phyloP scores from a whole-genome alignment of 2,113 vertebrate genomes.

The Polypterus senegalus region DNA sequence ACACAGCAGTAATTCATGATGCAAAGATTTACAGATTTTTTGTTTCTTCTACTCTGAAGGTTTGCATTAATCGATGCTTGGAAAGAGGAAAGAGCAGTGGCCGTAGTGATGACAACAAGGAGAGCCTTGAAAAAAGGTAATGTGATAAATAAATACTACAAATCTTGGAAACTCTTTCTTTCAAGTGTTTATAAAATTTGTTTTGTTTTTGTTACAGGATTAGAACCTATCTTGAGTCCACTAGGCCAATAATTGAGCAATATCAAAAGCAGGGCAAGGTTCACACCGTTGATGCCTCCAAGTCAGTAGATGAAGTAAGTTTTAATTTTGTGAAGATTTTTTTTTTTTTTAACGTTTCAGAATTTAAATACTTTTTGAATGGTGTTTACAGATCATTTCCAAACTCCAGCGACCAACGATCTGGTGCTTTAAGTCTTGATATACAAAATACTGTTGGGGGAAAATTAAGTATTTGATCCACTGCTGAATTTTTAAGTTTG shows the following conservation, averaged over 20 bases:
- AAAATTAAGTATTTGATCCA: neutral
- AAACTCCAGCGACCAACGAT: neutral
- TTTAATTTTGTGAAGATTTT: neutral
- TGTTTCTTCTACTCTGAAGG: slow-evolving; percentile 40
- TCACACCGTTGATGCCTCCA: slow-evolving; percentile 79
- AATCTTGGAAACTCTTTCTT: neutral
- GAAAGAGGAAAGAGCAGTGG: slow-evolving; percentile 91
- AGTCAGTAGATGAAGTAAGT: slow-evolving; percentile 72
- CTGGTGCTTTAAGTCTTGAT: neutral
- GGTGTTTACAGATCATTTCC: neutral
- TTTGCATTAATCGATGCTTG: slow-evolving; percentile 79
- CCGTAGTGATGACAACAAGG: slow-evolving; percentile 86
- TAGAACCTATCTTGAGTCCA: slow-evolving; percentile 85
- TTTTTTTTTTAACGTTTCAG: neutral
- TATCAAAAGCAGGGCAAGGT: slow-evolving; percentile 84
- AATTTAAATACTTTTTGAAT: neutral
- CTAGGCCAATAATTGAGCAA: slow-evolving; percentile 77
- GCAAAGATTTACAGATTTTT: neutral
- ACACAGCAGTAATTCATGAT: too few species aligned
- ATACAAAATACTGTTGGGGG: neutral
- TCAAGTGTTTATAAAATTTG: neutral
- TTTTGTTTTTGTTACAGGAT: slow-evolving; percentile 57
- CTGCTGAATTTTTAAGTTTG: neutral
- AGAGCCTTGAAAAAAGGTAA: slow-evolving; percentile 89
- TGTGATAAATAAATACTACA: neutral